Conservation (phyloP, 2,113 vertebrate genomes). For the Camarhynchus parvulus region DNA sequence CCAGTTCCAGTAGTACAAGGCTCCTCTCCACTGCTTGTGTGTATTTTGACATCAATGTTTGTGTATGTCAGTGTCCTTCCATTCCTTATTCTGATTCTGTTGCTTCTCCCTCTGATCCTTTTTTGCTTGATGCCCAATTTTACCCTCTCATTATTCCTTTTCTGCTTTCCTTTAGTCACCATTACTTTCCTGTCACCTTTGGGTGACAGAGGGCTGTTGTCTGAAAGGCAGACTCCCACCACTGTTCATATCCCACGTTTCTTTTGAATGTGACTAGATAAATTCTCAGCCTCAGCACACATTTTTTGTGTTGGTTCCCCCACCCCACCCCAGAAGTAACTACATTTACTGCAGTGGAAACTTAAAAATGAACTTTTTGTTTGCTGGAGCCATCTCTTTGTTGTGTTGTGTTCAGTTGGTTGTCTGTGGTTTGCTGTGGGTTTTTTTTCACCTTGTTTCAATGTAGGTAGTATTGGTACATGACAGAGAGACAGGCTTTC, state of each 20-base stretch:
- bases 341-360: not conserved
- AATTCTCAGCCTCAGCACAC: not conserved
- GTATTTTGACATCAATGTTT: not conserved
- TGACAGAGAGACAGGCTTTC: not conserved
- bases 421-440: not conserved
- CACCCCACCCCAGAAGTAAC: not conserved
- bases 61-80: not conserved
- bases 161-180: not conserved
- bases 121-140: not conserved
- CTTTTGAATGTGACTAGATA: not conserved
- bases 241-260: not conserved
- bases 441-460: not conserved
- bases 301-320: not conserved
- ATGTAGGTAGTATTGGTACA: not conserved
- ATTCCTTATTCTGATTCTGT: not conserved
- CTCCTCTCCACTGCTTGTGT: not conserved
- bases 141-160: not conserved
- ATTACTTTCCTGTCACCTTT: not conserved
- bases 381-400: not conserved
- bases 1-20: not conserved
- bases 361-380: not conserved
- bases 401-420: not conserved
- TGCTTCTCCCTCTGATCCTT: not conserved
- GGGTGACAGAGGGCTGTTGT: not conserved
- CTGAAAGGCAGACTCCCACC: not conserved